Conservation (phyloP, 2,888 invertebrate species). For the Drosophila flavopinicola region DNA sequence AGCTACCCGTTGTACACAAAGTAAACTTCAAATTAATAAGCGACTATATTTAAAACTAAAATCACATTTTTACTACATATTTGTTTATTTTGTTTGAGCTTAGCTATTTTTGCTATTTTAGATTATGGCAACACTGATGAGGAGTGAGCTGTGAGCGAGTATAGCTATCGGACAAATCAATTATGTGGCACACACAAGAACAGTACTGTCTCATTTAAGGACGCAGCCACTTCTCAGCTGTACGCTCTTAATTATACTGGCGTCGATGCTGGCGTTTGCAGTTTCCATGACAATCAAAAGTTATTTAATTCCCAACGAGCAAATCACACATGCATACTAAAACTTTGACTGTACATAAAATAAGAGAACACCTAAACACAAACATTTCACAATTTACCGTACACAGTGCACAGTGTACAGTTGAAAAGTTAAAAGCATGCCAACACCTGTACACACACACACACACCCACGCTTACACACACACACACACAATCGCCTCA, state of each 20-base stretch:
- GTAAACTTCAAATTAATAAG: too few species aligned
- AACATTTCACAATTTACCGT: conserved; percentile 35
- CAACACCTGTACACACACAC: conserved; percentile 58
- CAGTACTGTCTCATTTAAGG: conserved; percentile 31
- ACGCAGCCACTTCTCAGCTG: conserved; percentile 20
- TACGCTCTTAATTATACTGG: conserved; percentile 60
- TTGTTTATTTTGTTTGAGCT: too few species aligned
- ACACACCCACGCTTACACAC: conserved; percentile 71
- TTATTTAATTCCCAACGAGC: conserved; percentile 65
- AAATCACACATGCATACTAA: conserved; percentile 46
- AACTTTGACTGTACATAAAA: conserved; percentile 52
- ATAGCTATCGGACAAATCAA: conserved; percentile 56
- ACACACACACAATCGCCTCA: conserved; percentile 27
- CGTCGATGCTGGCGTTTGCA: conserved; percentile 27
- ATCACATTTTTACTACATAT: too few species aligned
- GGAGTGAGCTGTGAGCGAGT: conserved; percentile 10
- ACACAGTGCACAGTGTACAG: conserved; percentile 18
- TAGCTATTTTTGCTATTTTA: too few species aligned
- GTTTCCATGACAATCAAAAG: conserved; percentile 70
- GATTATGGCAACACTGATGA: too few species aligned
- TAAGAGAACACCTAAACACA: conserved; percentile 52
- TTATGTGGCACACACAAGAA: conserved; percentile 49
- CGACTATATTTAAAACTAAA: too few species aligned
- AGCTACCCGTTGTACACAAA: too few species aligned
- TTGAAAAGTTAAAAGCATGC: conserved; percentile 72